Evolutionary conservation across 2,113 vertebrate species (phyloP).

Genomic region (Okapia johnstoni): DNA sequence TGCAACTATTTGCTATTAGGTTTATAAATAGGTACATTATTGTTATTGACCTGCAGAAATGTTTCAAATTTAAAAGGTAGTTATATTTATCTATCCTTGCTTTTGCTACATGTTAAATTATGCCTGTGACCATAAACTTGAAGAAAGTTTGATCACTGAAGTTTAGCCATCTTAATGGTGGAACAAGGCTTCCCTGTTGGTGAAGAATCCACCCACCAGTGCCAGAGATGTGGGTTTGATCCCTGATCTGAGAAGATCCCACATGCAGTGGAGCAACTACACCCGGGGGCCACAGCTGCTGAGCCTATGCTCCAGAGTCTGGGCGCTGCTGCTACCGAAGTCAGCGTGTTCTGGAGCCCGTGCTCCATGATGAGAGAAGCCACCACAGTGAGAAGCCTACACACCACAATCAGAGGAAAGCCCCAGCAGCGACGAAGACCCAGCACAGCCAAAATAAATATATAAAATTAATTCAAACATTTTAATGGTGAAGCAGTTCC

Average conservation of each 20-base stretch:
- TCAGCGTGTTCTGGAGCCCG: rapidly evolving
- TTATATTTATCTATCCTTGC: not conserved
- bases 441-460: not conserved
- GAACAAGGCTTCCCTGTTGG: not conserved
- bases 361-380: not conserved
- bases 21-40: not conserved
- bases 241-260: not conserved
- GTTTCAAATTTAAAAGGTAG: not conserved
- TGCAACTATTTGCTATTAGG: not conserved
- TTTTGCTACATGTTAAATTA: not conserved
- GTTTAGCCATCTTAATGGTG: not conserved
- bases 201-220: not conserved
- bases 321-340: not conserved
- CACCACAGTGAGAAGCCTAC: not conserved
- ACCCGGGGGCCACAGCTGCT: not conserved
- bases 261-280: not conserved
- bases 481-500: not conserved
- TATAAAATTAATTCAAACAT: not conserved
- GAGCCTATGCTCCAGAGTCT: not conserved
- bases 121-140: not conserved
- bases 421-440: not conserved
- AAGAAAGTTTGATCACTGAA: not conserved
- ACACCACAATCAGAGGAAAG: not conserved
- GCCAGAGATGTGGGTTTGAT: not conserved
- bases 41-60: not conserved